Evolutionary conservation across 2,888 invertebrate species (phyloP), one percentile per base, ranked within the genome.

Genomic region (Apamea anceps): DNA sequence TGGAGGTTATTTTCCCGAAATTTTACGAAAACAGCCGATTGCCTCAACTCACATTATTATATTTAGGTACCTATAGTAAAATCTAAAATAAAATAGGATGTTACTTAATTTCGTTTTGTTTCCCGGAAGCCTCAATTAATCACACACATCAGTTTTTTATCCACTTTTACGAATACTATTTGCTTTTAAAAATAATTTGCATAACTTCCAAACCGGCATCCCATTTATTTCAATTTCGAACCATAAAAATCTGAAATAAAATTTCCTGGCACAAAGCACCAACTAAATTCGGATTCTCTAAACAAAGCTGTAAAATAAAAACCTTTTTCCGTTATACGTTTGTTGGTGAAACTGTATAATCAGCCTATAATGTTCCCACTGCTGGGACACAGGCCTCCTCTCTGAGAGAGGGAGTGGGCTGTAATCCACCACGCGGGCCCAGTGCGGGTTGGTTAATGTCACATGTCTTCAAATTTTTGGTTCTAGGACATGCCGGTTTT

Each of bases 181-280:
- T 28, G 57, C 37, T 48, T 67, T 37, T 13, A 65, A 68, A 83
- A 42, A 78, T 6, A 32, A 60, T 37, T 42, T 66, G 28, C 32
- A 15, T 25, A 51, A 45, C 57, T 66, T 57, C 45, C 2, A 67
- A 51, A 81, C 51, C 32, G 25, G 51, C 32, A 10, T 66, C 21
- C 71, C 60, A 79, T 81, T 71, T 37, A 79, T 81, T 70, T 37
- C 25, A 84, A 79, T 84, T 84, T 45, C 21, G 15, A 84, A 60
- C 32, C 18, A 32, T 6, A 45, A 79, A 71, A 66, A 66, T 54
- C 2, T 32, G 5, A 45, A 65, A 66, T n/a, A 32, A 66, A 60
- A 62, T 62, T 62, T 54, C 1, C 32, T 8, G n/a, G 0, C 57
- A 28, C 10, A 77, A 65, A n/a, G 10, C 25, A 68, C 8, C 15